Evolutionary conservation across 2,888 invertebrate genomes (phyloP), one percentile per base, ranked within the genome.

Genomic region (Piscicola geometra): DNA sequence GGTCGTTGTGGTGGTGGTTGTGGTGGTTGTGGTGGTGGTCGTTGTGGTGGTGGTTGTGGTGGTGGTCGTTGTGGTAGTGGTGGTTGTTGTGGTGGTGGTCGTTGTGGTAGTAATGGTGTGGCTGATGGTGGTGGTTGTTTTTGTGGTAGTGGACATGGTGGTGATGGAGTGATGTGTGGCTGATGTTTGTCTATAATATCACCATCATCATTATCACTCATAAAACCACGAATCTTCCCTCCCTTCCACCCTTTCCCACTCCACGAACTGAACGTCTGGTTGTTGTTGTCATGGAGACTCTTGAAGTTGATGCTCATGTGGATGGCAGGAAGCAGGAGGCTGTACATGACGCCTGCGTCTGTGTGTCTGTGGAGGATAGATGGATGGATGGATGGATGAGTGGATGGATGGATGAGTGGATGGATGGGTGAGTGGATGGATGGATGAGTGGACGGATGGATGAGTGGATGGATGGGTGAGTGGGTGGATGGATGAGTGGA

Each of bases 231-330:
- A 41, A 41, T 15, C 41, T 9, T 5, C 41, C 41, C 41, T 41
- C 41, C 41, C 41, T 15, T 41, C 41, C 41, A 41, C 41, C 41
- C 41, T 15, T 9, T 9, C 41, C 41, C 41, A 41, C 5, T 9
- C 41, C 41, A 56, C 60, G 3, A 18, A 56, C 60, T 56, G 60
- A 56, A 25, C 21, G 60, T 56, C 60, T 56, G 60, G n/a, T 56
- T 56, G n/a, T 56, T 56, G 60, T 56, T 56, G 60, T 56, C 60
- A 56, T 18, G 3, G 25, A n/a, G 3, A 21, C 15, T 25, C n/a
- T 21, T 56, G 60, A 56, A 56, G 60, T 25, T 56, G 60, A 56
- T 9, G n/a, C 60, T 56, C 60, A 56, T 56, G 25, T 56, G 60
- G 25, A 56, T 56, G 60, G 5, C 5, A 18, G 60, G 60, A 5